Evolutionary conservation across 2,888 invertebrate species (phyloP), one percentile per base, ranked within the genome.

Genomic region (Xestia ashworthii): DNA sequence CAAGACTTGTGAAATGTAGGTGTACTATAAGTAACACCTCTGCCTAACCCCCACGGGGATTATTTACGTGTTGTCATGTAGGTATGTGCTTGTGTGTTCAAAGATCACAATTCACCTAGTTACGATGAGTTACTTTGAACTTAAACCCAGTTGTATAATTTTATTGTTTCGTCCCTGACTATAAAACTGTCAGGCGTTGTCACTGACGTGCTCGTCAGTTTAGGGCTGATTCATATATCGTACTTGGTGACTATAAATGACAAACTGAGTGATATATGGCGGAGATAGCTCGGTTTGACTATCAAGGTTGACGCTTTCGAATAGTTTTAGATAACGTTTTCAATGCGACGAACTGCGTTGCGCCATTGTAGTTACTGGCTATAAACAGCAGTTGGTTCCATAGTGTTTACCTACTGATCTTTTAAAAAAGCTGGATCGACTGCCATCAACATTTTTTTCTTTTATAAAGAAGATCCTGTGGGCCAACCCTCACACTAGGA

Each of bases 101-200:
- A 62, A 66, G 55, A 62, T 68, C 46, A 71, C 64, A 68, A 60
- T 75, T 70, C 66, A 70, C 60, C 22, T 48, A 60, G 48, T 68
- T 48, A 22, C 71, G 19, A 74, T 68, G 66, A n/a, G 9, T 55
- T 60, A 65, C 60, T 67, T 74, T 41, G 12, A 60, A 67, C 16
- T 53, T 25, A 67, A 78, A 68, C 75, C 68, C 72, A 74, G 70
- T 78, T 82, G 50, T 69, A 58, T 44, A n/a, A 50, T 77, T 83
- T 85, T 84, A 89, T 81, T 77, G 69, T 76, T 71, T 66, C 76
- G 71, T 76, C 76, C 60, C 71, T 79, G 71, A 66, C 86, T 76
- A 89, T 89, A 89, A 89, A 89, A 87, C 71, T 71, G 87, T 85
- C 79, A 65, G 65, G 64, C 66, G 68, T 74, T 82, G 73, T 84